These are phyloP conservation scores for Paragorgia papillata DNA, from an alignment of 92 coral and sea anemone species.

Conservation along the genomic window DNA sequence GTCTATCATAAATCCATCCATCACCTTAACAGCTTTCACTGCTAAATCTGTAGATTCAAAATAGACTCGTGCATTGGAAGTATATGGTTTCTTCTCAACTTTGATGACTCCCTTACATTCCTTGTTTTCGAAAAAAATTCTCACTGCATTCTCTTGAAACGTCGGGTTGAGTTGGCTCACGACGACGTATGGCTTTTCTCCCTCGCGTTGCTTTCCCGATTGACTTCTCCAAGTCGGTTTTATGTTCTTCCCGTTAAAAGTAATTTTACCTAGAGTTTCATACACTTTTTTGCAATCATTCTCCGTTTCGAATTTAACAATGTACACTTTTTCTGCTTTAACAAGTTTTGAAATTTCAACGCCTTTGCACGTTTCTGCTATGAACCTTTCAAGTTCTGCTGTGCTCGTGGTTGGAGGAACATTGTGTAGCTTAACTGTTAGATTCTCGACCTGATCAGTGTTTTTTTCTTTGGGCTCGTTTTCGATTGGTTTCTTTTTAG, in stretches of 20 bases:
- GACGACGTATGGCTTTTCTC: slow-evolving; percentile 13
- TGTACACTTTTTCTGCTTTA: background rate
- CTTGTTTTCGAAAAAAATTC: background rate
- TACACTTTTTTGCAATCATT: slow-evolving; percentile 17
- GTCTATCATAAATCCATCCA: background rate
- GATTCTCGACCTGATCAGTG: too few relatives aligned
- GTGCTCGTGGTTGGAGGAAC: background rate
- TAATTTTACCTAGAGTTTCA: background rate
- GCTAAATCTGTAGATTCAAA: slow-evolving; percentile 28
- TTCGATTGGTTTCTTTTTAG: too few relatives aligned
- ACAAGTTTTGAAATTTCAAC: slow-evolving; percentile 14
- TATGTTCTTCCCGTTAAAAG: background rate
- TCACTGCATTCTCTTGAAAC: background rate
- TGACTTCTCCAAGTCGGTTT: background rate
- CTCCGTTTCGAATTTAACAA: background rate
- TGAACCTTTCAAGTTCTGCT: background rate
- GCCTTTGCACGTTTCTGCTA: background rate
- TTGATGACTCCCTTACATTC: slow-evolving; percentile 14
- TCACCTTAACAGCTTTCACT: background rate
- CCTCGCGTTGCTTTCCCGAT: background rate
- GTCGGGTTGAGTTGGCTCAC: background rate
- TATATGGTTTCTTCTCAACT: background rate
- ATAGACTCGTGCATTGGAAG: slow-evolving; percentile 19
- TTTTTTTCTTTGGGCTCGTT: too few relatives aligned
- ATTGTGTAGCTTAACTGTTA: background rate